Evolutionary conservation across 2,797 vertebrate genomes (phyloP), one percentile per base, ranked within the genome.

Genomic region (Clarias fuscus): DNA sequence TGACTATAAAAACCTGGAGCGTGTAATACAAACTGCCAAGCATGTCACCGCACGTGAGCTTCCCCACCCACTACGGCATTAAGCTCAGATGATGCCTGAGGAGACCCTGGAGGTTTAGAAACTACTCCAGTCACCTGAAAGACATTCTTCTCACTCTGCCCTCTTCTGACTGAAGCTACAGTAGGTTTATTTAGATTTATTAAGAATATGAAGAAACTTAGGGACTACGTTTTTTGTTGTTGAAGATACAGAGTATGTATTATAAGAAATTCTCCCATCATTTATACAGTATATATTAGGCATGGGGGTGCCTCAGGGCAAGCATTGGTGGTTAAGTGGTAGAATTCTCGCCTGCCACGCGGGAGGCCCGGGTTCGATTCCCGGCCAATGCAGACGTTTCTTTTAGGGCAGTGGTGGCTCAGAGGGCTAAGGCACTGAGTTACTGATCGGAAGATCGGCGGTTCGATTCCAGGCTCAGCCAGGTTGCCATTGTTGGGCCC

Each of bases 271-370:
- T 27, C 11, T 64, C 11, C 27, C 3, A 27, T 65, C 11, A 27
- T 65, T 27, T 27, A 14, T 65, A 27, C n/a, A 43, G 43, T 43
- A 43, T 43, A 43, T 43, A 43, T 43, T 8, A 43, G 43, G 43
- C 7, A 43, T 43, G 7, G 7, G 8, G 43, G 43, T 43, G 33
- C 1, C 30, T 30, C 1, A 30, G 1, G 30, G 30, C 30, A 30
- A 83, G 87, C 85, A 86, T 89, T 88, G 88, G 86, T 89, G 82
- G 84, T 86, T 89, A 88, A 89, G 90, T 90, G 85, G 90, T 88
- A 87, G 86, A 89, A 88, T 90, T 89, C 88, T 90, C 82, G 87
- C 87, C 88, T 90, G 90, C 90, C 87, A 89, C 86, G 90, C 87
- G 82, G 87, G 87, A 90, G 89, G 88, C 89, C 88, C 85, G 89